Evolutionary conservation across 2,113 vertebrate species (phyloP), one percentile per base, ranked within the genome.

Genomic region (Maccullochella peelii): DNA sequence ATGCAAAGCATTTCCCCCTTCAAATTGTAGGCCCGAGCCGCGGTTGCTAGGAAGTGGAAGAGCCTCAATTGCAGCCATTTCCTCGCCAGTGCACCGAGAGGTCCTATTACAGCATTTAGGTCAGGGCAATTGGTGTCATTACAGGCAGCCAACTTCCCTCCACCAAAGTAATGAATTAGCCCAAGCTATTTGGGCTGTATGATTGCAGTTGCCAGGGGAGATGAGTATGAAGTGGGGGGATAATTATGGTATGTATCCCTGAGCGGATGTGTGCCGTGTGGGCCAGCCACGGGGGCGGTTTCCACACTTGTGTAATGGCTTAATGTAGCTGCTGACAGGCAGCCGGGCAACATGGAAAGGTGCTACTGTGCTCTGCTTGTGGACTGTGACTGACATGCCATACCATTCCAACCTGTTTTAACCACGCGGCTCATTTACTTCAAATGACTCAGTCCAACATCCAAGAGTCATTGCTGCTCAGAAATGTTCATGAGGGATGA

Each of bases 121-220:
- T 96, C 96, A 95, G 96, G 96, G 96, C 97, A 97, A 98, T 97
- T 98, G 97, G 96, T 96, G 96, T 97, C 97, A 99, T 99, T 98
- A 98, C 95, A 96, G 96, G 96, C 94, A 96, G 96, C 96, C 96
- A 95, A 97, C 97, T 97, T 98, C 97, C 97, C 97, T 95, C 96
- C 92, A 94, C 96, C 92, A 95, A 95, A 96, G 96, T 97, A 97
- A 98, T 95, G 97, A 96, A 98, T 98, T 97, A 98, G 97, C 95
- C 95, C 92, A 65, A 96, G 96, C 95, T 97, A 96, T 97, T 97
- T 97, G 95, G 95, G 95, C 95, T 95, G 94, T 95, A 94, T 94
- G 93, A 97, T 96, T 97, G 96, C 95, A 94, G 97, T 97, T 97
- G 96, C 96, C 95, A 96, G 95, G 96, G 94, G 96, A 97, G 95